Conservation (phyloP, 2,797 vertebrate species). For the Luscinia megarhynchos region DNA sequence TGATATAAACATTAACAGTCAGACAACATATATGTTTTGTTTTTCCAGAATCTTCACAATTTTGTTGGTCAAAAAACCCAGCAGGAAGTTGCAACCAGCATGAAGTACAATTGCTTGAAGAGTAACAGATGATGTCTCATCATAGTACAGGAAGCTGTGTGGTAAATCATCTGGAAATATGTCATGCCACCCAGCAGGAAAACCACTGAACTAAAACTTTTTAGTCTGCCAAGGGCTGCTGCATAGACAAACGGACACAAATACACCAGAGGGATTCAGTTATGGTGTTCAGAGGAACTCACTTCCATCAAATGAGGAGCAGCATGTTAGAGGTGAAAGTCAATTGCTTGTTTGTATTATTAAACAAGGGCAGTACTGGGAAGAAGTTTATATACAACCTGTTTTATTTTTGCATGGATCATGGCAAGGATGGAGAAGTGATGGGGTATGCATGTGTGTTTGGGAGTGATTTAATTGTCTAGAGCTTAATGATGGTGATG, state of each 20-base stretch:
- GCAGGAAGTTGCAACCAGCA: slow-evolving; percentile 1
- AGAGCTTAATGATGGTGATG: background rate
- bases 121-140: slow-evolving; percentile 30
- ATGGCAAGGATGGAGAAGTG: background rate
- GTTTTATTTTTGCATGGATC: background rate
- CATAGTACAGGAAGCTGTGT: background rate
- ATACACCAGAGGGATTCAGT: background rate
- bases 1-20: background rate
- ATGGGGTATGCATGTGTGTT: background rate
- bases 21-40: background rate
- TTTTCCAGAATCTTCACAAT: background rate
- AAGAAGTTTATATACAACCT: background rate
- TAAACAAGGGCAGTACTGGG: background rate
- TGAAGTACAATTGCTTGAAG: slow-evolving; percentile 34
- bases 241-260: background rate
- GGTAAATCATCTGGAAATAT: slow-evolving; percentile 34
- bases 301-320: background rate
- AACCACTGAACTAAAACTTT: background rate
- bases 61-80: slow-evolving; percentile 11
- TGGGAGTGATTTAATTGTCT: background rate
- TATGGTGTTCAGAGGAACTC: background rate
- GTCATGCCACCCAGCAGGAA: background rate
- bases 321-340: background rate
- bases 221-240: background rate
- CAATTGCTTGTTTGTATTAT: background rate